Conservation (phyloP, 2,888 invertebrate species). For the Plagiodera versicolora region DNA sequence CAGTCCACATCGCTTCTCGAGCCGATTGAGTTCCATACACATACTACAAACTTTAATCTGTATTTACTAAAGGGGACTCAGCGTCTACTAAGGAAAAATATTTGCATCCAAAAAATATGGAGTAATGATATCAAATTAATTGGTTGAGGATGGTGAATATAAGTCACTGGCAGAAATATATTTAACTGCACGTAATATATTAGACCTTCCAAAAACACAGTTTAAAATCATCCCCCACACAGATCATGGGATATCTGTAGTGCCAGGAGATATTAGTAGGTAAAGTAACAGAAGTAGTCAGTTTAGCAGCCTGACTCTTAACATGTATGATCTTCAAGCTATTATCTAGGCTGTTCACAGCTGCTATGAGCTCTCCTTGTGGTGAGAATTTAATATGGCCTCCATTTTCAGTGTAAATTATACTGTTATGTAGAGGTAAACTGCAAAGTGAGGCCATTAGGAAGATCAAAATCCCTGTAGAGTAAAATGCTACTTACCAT, state of each 20-base stretch:
- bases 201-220: constrained; percentile 62
- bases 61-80: too few species aligned
- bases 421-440: constrained; percentile 62
- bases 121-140: neutral
- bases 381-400: constrained; percentile 64
- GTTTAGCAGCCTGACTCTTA: constrained; percentile 60
- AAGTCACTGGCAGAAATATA: too few species aligned
- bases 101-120: too few species aligned
- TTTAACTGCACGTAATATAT: constrained; percentile 2
- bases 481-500: constrained; percentile 58
- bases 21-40: too few species aligned
- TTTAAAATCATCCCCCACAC: constrained; percentile 63
- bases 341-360: constrained; percentile 67
- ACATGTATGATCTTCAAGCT: constrained; percentile 66
- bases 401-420: constrained; percentile 67
- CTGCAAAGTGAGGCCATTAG: constrained; percentile 50
- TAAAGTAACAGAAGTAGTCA: constrained; percentile 59
- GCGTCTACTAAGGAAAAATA: too few species aligned
- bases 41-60: too few species aligned
- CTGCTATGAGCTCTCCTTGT: constrained; percentile 66
- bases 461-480: too few species aligned
- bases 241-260: constrained; percentile 62
- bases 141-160: neutral
- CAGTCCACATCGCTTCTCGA: too few species aligned
- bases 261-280: constrained; percentile 67